These are phyloP conservation scores for Clarias magur DNA, from an alignment of 2,113 vertebrate species.

Conservation along the genomic window DNA sequence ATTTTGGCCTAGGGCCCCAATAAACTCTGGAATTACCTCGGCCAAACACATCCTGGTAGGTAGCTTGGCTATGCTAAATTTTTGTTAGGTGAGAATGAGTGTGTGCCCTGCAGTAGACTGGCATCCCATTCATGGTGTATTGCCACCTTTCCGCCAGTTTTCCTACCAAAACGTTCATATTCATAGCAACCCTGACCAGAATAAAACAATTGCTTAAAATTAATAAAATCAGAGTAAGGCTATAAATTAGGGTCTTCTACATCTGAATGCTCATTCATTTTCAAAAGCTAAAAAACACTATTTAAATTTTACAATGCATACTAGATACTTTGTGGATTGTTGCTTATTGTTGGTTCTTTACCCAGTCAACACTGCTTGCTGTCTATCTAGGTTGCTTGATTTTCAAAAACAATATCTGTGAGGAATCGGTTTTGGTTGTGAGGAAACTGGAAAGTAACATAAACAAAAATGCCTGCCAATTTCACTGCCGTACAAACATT, in stretches of 20 bases:
- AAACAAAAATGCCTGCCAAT: not conserved
- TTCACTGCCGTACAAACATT: not conserved
- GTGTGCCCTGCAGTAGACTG: not conserved
- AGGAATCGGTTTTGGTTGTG: not conserved
- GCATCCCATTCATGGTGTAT: not conserved
- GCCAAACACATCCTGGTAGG: not conserved
- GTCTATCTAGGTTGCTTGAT: not conserved
- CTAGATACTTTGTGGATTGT: not conserved
- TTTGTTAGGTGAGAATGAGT: not conserved
- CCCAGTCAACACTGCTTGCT: not conserved
- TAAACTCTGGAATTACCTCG: too few relatives aligned
- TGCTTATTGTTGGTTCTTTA: not conserved
- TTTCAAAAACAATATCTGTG: not conserved
- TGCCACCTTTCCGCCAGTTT: not conserved
- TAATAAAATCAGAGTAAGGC: not conserved
- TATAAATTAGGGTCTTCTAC: not conserved
- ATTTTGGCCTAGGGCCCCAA: too few relatives aligned
- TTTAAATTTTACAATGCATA: not conserved
- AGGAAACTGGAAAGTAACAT: not conserved
- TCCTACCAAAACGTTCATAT: not conserved
- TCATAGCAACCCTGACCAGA: not conserved
- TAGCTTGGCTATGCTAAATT: not conserved
- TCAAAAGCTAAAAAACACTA: not conserved
- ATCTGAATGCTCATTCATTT: not conserved
- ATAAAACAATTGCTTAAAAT: not conserved